Conservation (phyloP, 2,888 invertebrate species). For the Gisinianus flammeolus region DNA sequence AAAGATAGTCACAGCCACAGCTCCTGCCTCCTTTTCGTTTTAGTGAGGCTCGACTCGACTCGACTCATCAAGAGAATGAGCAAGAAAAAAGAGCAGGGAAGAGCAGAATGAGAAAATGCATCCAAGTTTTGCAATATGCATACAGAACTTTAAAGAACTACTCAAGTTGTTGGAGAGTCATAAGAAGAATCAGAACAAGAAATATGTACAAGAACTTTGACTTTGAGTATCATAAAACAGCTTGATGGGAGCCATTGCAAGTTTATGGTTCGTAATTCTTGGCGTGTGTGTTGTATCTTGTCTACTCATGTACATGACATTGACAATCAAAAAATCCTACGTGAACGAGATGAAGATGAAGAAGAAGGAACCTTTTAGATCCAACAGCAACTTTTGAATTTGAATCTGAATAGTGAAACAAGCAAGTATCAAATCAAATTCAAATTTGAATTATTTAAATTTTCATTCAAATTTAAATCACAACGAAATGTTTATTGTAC, state of each 20-base stretch:
- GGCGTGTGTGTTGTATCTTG: constrained; percentile 28
- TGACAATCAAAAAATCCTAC: constrained; percentile 16
- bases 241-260: constrained; percentile 17
- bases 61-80: not conserved
- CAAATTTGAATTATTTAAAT: not conserved
- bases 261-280: constrained; percentile 24
- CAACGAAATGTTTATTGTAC: no score
- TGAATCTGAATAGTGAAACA: no score
- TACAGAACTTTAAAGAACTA: no score
- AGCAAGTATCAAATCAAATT: no score
- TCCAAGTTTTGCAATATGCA: no score
- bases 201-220: not conserved
- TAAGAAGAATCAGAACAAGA: not conserved
- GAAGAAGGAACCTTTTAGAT: not conserved
- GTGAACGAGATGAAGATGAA: not conserved
- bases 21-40: constrained; percentile 48
- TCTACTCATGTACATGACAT: constrained; percentile 36
- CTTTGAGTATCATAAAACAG: constrained; percentile 31
- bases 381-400: no score
- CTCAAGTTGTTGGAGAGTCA: not conserved
- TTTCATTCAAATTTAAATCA: not conserved
- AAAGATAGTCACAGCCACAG: no score
- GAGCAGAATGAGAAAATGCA: not conserved
- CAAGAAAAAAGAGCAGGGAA: not conserved
- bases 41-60: constrained; percentile 26